Conservation (phyloP, 1,140 invertebrate genomes). For the Homarus americanus region DNA sequence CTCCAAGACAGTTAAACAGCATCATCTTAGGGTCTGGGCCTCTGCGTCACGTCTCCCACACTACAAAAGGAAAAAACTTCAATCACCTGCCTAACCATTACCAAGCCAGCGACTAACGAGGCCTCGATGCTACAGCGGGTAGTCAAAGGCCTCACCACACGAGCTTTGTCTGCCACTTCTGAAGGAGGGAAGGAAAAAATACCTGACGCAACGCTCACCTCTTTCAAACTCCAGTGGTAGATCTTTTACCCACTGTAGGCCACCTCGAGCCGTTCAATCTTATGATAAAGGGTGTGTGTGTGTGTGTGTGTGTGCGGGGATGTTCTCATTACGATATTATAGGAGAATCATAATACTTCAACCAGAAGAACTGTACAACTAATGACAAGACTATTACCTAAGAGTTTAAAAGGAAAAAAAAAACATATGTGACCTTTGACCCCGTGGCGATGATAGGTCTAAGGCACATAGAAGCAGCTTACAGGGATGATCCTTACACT, state of each 20-base stretch:
- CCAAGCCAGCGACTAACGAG: neutral
- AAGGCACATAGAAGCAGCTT: no score
- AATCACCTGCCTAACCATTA: neutral
- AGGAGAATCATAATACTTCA: no score
- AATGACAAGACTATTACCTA: no score
- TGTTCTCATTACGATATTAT: no score
- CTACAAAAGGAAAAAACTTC: conserved; percentile 2
- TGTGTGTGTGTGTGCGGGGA: no score
- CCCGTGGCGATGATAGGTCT: no score
- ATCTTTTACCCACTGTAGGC: neutral
- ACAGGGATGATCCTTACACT: no score
- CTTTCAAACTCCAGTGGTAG: neutral
- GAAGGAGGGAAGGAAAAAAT: neutral
- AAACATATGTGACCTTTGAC: no score
- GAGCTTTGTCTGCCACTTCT: neutral
- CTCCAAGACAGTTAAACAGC: neutral
- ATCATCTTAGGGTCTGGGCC: neutral
- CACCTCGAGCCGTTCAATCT: neutral
- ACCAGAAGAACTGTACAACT: no score
- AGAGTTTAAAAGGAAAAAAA: no score
- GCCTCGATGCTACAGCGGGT: neutral
- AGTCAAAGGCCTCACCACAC: neutral
- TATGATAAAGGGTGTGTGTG: neutral
- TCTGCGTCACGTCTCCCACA: neutral
- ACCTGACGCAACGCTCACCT: neutral